Conservation (phyloP, 2,113 vertebrate species). For the Agelaius tricolor region DNA sequence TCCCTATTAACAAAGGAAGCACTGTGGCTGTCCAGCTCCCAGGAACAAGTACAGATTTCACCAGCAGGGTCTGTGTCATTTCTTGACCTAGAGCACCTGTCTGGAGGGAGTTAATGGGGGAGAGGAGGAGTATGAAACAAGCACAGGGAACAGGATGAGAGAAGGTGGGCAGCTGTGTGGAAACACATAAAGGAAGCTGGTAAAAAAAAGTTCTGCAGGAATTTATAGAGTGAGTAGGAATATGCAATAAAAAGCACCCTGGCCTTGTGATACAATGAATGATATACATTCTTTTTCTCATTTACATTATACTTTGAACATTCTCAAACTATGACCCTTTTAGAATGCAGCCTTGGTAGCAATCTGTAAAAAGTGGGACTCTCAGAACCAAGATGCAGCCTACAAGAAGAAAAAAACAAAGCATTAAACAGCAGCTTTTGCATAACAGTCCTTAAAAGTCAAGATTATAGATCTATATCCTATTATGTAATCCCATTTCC, state of each 20-base stretch:
- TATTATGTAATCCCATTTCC: background rate
- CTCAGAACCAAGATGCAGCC: background rate
- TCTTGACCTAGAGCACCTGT: background rate
- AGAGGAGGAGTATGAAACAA: background rate
- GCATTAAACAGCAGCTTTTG: background rate
- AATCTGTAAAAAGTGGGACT: background rate
- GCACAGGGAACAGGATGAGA: background rate
- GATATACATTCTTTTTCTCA: background rate
- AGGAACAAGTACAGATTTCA: background rate
- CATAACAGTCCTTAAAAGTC: background rate
- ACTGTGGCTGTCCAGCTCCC: background rate
- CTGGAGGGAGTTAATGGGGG: background rate
- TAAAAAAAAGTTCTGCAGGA: background rate
- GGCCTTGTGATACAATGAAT: background rate
- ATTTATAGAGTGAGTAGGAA: background rate
- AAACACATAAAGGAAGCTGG: background rate
- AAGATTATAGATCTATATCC: background rate
- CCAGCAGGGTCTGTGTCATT: background rate
- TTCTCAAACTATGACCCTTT: background rate
- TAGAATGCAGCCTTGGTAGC: background rate
- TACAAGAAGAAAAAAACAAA: background rate
- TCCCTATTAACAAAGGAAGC: background rate
- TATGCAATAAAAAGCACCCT: background rate
- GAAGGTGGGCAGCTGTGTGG: background rate
- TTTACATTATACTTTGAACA: background rate